Evolutionary conservation across 2,113 vertebrate species (phyloP), one percentile per base, ranked within the genome.

Genomic region (Forbesichthys agassizii): DNA sequence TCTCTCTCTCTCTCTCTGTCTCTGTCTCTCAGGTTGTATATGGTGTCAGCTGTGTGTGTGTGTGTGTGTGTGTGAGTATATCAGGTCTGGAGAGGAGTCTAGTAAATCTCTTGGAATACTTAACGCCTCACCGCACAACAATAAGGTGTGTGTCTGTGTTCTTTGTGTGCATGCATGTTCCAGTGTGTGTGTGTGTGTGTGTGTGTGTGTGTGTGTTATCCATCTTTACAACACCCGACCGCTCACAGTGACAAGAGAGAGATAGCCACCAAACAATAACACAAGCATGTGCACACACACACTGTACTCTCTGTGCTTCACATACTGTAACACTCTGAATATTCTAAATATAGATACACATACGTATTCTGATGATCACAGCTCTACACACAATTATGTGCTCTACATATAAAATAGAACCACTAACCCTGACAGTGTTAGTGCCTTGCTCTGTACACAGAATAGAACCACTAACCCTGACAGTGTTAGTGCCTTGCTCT

Each of bases 211-310:
- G 36, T 64, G 66, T 66, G 70, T n/a, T 78, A 74, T 81, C 64
- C 68, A 86, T 84, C 61, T 72, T 66, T 48, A 86, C 69, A 78
- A 82, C 86, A 88, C 80, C 75, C 85, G 84, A 84, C 72, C 83
- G 74, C 62, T 57, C 78, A 81, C 81, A 74, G 51, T 81, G 84
- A 81, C 82, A 83, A 57, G 77, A 42, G 78, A 77, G 55, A 66
- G 73, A 84, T 85, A 73, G 73, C 75, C 76, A 51, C 13, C 64
- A 83, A 81, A 83, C 79, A 72, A 83, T 76, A 80, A 79, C 80
- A 81, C 77, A 80, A 48, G 74, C 66, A 48, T 60, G 48, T 20
- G 42, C n/a, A 54, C 60, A 52, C 61, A 51, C 72, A 80, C 48
- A 61, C 66, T 46, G 33, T 53, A 53, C 52, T 13, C 11, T 53